Conservation (phyloP, 2,797 vertebrate species). For the Tamandua tetradactyla region DNA sequence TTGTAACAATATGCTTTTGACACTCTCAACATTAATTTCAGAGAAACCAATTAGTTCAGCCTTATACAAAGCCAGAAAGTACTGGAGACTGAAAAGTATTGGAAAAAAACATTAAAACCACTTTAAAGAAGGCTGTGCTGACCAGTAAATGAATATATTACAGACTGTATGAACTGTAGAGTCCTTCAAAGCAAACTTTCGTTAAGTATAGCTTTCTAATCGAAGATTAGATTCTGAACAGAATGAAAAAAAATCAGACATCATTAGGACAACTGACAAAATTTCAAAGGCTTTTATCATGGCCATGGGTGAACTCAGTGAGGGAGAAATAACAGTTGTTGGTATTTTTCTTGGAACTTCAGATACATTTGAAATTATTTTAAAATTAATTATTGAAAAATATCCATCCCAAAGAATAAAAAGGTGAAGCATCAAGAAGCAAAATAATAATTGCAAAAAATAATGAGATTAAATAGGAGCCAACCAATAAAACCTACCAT, state of each 20-base stretch:
- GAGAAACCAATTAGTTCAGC: constrained; percentile 39
- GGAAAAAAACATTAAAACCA: constrained; percentile 40
- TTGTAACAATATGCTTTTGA: not conserved
- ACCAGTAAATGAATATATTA: not conserved
- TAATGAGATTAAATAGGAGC: too few species aligned
- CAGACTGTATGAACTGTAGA: too few species aligned
- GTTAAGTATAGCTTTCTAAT: too few species aligned
- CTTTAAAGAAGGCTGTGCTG: not conserved
- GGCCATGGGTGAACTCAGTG: not conserved
- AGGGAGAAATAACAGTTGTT: not conserved
- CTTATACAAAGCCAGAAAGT: not conserved
- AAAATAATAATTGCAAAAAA: not conserved
- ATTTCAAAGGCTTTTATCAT: not conserved
- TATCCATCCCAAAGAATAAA: not conserved
- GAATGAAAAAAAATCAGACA: not conserved
- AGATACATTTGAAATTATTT: too few species aligned
- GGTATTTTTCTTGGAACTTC: not conserved
- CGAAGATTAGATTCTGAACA: not conserved
- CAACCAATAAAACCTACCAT: not conserved
- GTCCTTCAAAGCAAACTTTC: not conserved
- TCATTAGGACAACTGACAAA: not conserved
- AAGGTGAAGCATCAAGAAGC: not conserved
- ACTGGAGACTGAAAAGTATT: not conserved
- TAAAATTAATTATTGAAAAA: not conserved
- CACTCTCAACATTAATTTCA: not conserved